Evolutionary conservation across 2,797 vertebrate genomes (phyloP).

Genomic region (Propithecus deckenii): DNA sequence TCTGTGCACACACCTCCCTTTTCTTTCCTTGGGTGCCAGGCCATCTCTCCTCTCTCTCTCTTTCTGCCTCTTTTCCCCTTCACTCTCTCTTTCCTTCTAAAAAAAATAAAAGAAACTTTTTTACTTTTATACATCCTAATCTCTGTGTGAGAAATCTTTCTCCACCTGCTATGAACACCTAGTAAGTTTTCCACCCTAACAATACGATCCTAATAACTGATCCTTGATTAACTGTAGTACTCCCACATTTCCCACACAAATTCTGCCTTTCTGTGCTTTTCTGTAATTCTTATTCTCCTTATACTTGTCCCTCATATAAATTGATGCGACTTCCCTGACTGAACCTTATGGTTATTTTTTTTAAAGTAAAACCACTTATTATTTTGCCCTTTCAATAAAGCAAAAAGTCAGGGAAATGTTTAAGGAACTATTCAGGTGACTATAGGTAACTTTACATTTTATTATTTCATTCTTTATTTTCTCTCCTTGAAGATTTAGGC

Average conservation of each 20-base stretch:
- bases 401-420: neutral
- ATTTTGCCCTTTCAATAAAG: neutral
- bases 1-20: no score
- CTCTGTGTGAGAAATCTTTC: no score
- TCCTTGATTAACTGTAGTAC: neutral
- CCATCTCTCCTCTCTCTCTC: no score
- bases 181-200: no score
- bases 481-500: neutral
- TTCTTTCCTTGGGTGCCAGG: no score
- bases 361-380: neutral
- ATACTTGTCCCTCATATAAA: neutral
- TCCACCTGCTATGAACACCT: no score
- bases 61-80: no score
- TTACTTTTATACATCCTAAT: no score
- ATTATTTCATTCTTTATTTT: neutral
- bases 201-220: neutral
- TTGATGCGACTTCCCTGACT: neutral
- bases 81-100: no score
- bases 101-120: no score
- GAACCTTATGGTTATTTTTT: neutral
- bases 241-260: neutral
- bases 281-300: neutral
- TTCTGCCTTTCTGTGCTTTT: neutral
- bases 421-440: neutral
- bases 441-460: neutral